A percentile compares a stretch with the other conserved stretches of the same genome.
phyloP scores from a whole-genome alignment of 2,888 invertebrate genomes.

The Pandemis heparana region DNA sequence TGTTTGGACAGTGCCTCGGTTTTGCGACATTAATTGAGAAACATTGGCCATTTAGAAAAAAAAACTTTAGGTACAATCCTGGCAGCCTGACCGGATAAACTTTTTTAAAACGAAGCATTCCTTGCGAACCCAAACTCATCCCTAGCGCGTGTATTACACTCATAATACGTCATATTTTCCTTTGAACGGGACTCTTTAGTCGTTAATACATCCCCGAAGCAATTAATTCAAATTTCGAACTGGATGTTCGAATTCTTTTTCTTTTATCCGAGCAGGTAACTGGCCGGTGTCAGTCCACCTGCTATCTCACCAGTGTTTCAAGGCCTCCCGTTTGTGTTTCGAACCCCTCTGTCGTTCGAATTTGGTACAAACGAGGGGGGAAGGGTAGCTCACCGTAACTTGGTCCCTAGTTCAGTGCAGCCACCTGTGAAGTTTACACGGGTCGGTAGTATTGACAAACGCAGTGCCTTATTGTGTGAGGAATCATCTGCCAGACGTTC shows the following conservation, averaged over 20 bases:
- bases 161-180: not conserved
- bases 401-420: slow-evolving; percentile 70
- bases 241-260: slow-evolving; percentile 74
- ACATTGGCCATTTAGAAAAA: slow-evolving; percentile 26
- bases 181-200: not conserved
- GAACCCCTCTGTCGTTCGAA: slow-evolving; percentile 64
- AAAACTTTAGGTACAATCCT: slow-evolving; percentile 11
- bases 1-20: slow-evolving; percentile 33
- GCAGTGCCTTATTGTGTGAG: slow-evolving; percentile 67
- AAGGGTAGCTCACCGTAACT: slow-evolving; percentile 55
- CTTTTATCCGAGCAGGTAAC: slow-evolving; percentile 72
- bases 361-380: slow-evolving; percentile 53
- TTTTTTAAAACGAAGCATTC: slow-evolving; percentile 37
- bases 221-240: slow-evolving; percentile 70
- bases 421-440: slow-evolving; percentile 77
- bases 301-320: slow-evolving; percentile 57
- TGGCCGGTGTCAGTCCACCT: slow-evolving; percentile 67
- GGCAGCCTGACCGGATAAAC: slow-evolving; percentile 22
- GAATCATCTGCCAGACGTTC: slow-evolving; percentile 57
- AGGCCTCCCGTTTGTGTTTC: slow-evolving; percentile 57
- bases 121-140: not conserved
- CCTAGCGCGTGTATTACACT: not conserved
- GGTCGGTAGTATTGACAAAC: slow-evolving; percentile 62
- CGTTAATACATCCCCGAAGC: slow-evolving; percentile 48
- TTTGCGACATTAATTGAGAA: slow-evolving; percentile 30